Conservation (phyloP, 2,113 vertebrate genomes). For the Hippopotamus amphibius region DNA sequence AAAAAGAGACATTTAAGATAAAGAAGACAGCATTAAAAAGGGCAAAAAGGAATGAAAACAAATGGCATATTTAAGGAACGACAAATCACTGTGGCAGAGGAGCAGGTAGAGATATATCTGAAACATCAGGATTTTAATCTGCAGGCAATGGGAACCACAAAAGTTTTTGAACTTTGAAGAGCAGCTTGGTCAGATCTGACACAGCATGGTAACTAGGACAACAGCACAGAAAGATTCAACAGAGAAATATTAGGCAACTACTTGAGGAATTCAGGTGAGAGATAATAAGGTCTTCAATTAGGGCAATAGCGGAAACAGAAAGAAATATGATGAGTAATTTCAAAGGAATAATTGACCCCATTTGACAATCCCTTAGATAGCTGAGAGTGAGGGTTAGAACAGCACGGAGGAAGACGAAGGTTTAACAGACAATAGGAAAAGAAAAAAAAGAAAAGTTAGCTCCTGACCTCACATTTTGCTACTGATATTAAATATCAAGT, state of each 20-base stretch:
- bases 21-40: neutral
- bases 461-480: neutral
- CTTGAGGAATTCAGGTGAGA: constrained; percentile 10
- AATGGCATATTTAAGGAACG: neutral
- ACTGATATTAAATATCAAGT: neutral
- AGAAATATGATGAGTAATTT: neutral
- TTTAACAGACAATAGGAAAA: neutral
- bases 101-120: fast-evolving
- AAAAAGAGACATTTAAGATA: neutral
- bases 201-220: neutral
- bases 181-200: neutral
- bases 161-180: neutral
- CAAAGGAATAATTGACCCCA: neutral
- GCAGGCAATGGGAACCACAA: neutral
- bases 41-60: neutral
- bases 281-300: neutral
- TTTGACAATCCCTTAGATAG: neutral
- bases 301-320: neutral
- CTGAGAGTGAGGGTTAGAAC: too few relatives aligned
- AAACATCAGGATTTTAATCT: neutral
- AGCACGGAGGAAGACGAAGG: neutral
- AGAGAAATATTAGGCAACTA: neutral
- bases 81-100: neutral
- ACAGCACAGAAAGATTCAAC: neutral
- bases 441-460: neutral